Percentiles rank a stretch among this genome's conserved stretches.
Conservation (phyloP, 2,888 invertebrate genomes). For the Fragum fragum region DNA sequence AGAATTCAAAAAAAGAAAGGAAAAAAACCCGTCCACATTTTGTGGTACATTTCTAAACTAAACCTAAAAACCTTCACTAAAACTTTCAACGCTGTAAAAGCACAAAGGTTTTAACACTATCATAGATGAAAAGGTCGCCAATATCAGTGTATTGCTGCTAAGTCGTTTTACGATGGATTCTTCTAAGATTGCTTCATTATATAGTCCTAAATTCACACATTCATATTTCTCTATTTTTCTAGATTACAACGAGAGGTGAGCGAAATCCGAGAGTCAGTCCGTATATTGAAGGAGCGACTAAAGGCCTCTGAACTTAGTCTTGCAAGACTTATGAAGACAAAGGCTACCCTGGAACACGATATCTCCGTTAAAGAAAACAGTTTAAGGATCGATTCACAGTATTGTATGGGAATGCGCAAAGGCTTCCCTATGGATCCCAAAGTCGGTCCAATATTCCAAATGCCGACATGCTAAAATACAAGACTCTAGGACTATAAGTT, state of each 20-base stretch:
- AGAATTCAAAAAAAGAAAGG: no score
- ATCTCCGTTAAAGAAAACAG: slow-evolving; percentile 95
- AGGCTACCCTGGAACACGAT: slow-evolving; percentile 94
- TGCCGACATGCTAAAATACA: slow-evolving; percentile 79
- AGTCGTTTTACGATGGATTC: no score
- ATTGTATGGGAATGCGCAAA: slow-evolving; percentile 96
- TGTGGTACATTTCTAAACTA: no score
- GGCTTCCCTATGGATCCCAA: slow-evolving; percentile 92
- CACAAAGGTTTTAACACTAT: no score
- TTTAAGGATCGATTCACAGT: slow-evolving; percentile 96
- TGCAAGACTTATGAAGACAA: slow-evolving; percentile 91
- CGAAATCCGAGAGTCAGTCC: slow-evolving; percentile 94
- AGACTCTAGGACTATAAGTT: slow-evolving; percentile 22
- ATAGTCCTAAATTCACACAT: no score
- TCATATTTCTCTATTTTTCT: slow-evolving; percentile 75
- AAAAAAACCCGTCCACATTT: no score
- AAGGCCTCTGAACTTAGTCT: slow-evolving; percentile 88
- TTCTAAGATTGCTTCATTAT: no score
- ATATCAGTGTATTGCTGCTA: no score
- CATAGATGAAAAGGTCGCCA: no score
- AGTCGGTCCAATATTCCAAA: slow-evolving; percentile 86
- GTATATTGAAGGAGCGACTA: slow-evolving; percentile 93
- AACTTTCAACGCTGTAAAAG: no score
- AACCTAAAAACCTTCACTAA: no score
- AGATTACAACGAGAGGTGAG: slow-evolving; percentile 95